Evolutionary conservation across 2,888 invertebrate species (phyloP).

Genomic region (Chromoteleia sp.): DNA sequence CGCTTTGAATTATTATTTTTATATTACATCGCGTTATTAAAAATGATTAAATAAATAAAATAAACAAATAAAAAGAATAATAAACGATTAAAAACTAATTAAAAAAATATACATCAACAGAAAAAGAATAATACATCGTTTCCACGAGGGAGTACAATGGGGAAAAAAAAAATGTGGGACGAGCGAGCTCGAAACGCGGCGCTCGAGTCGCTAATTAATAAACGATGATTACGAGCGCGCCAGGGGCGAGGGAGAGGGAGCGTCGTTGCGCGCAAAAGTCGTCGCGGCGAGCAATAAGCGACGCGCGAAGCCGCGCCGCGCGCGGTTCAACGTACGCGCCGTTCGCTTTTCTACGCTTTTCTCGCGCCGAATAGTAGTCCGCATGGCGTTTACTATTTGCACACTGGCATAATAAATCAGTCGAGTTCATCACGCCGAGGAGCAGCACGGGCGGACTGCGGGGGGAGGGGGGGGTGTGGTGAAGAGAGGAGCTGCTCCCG

Average conservation of each 20-base stretch:
- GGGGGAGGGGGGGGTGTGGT: neutral
- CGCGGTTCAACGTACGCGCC: slow-evolving; percentile 66
- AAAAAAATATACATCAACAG: too few relatives aligned
- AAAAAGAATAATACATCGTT: too few relatives aligned
- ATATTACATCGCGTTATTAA: too few relatives aligned
- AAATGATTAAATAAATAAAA: too few relatives aligned
- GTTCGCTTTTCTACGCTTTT: slow-evolving; percentile 57
- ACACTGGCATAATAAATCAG: slow-evolving; percentile 69
- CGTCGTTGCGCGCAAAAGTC: slow-evolving; percentile 2
- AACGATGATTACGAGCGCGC: slow-evolving; percentile 52
- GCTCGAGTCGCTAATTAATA: slow-evolving; percentile 46
- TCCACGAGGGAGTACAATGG: too few relatives aligned
- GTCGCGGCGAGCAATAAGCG: slow-evolving; percentile 16
- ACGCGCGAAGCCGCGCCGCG: slow-evolving; percentile 21
- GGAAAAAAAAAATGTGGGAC: too few relatives aligned
- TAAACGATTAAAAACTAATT: too few relatives aligned
- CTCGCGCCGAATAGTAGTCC: slow-evolving; percentile 63
- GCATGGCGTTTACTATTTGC: slow-evolving; percentile 63
- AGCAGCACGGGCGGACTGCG: slow-evolving; percentile 1
- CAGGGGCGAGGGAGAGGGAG: too few relatives aligned
- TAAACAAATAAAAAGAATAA: too few relatives aligned
- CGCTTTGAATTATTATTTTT: too few relatives aligned
- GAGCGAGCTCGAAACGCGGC: slow-evolving; percentile 1
- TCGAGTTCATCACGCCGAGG: slow-evolving; percentile 57
- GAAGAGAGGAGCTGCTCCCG: slow-evolving; percentile 15